These are phyloP conservation scores for Fopius arisanus DNA, from an alignment of 1,140 invertebrate genomes.

Conservation along the genomic window DNA sequence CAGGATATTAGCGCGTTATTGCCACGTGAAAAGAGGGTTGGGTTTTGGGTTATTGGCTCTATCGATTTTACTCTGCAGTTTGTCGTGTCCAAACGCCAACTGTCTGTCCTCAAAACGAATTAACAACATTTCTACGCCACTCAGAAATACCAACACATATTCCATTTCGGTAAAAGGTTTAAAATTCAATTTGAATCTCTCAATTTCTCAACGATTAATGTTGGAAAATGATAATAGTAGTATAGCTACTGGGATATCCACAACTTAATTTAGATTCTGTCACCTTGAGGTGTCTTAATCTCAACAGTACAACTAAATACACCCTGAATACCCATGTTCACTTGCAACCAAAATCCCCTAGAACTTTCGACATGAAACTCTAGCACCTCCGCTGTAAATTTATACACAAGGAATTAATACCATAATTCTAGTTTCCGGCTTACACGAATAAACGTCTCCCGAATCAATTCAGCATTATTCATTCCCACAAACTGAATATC, in stretches of 20 bases:
- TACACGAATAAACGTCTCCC: neutral
- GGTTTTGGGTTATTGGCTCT: constrained; percentile 50
- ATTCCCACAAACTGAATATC: too few relatives aligned
- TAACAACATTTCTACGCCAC: constrained; percentile 33
- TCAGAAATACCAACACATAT: constrained; percentile 6
- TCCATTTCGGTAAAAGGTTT: too few relatives aligned
- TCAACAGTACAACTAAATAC: constrained; percentile 3
- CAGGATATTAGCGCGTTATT: constrained; percentile 59
- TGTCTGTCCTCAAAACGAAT: constrained; percentile 46
- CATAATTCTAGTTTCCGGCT: neutral
- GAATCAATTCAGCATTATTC: neutral
- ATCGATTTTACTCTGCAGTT: constrained; percentile 45
- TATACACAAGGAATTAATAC: neutral
- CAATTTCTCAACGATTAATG: too few relatives aligned
- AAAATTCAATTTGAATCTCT: too few relatives aligned
- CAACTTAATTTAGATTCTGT: too few relatives aligned
- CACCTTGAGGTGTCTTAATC: neutral
- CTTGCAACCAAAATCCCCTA: neutral
- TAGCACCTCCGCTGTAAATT: neutral
- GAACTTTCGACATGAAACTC: constrained; percentile 9
- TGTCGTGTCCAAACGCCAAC: constrained; percentile 23
- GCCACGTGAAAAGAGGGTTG: constrained; percentile 33
- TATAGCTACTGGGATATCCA: too few relatives aligned
- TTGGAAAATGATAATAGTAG: too few relatives aligned
- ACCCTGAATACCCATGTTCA: constrained; percentile 2